Base-by-base conservation (phyloP, 2,797 vertebrate species). In the Amazona ochrocephala region DNA sequence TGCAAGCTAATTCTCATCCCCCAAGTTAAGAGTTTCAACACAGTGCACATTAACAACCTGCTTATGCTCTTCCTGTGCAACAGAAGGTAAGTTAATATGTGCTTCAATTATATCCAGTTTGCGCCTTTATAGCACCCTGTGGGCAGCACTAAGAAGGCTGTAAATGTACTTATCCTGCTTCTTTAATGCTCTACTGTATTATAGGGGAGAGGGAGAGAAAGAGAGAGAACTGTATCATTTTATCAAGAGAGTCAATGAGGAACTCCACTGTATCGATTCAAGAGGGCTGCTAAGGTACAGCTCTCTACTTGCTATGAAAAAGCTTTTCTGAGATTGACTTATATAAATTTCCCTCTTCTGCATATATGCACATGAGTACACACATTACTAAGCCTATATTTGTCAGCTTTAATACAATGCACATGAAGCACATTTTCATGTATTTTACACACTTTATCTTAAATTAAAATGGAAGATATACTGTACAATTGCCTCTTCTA, bases 21-120 rank as follows among this genome's bases (percentile, higher is more conserved):
- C 98, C 96, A 98, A 98, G 98, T 98, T 98, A 98, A 98, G 98
- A 98, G 98, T 97, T 97, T 98, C 98, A 98, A 98, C 98, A 93
- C 98, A 97, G 97, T 95, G 97, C 98, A 98, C 98, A 99, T 99
- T 98, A 99, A 97, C 97, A 89, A 97, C 97, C 97, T 98, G 98
- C 98, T 98, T 98, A 98, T 98, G 97, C 97, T 98, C 98, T 98
- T 98, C 98, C 98, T 97, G 96, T 97, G 98, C 97, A 98, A 98
- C 98, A 99, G 98, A 99, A 98, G 98, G 98, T 98, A 98, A 98
- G 98, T 98, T 99, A 99, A 99, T 99, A 98, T 98, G 98, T 97
- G 97, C 97, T 98, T 98, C 98, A 98, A 98, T 99, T 99, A 98
- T 98, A 99, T 98, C 98, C 98, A 98, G 98, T 98, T 98, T 98